Conservation (phyloP, 2,797 vertebrate species). For the Psittacula derbiana region DNA sequence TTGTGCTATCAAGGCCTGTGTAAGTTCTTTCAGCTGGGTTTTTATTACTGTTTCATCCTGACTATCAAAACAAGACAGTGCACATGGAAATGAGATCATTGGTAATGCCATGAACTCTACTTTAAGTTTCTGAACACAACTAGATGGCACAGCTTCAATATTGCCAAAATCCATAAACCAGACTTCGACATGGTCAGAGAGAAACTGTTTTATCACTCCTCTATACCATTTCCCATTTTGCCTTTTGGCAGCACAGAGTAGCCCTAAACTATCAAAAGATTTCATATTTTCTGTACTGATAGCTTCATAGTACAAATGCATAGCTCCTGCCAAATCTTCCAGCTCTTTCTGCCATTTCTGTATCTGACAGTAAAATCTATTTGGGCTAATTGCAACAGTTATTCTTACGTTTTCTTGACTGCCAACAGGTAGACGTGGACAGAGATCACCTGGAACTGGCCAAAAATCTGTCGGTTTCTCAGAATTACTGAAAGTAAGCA, state of each 20-base stretch:
- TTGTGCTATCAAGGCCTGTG: slow-evolving; percentile 79
- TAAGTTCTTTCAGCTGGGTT: slow-evolving; percentile 80
- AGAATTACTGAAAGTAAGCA: slow-evolving; percentile 53
- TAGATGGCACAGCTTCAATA: slow-evolving; percentile 81
- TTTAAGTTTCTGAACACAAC: slow-evolving; percentile 81
- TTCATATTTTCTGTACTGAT: slow-evolving; percentile 36
- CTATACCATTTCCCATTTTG: slow-evolving; percentile 88
- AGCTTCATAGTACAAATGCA: slow-evolving; percentile 78
- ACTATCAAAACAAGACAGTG: slow-evolving; percentile 74
- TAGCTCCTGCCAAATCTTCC: slow-evolving; percentile 76
- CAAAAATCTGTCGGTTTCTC: slow-evolving; percentile 68
- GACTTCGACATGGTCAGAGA: slow-evolving; percentile 81
- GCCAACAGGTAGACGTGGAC: slow-evolving; percentile 77
- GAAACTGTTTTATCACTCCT: slow-evolving; percentile 85
- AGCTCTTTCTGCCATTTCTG: slow-evolving; percentile 78
- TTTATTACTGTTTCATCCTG: slow-evolving; percentile 64
- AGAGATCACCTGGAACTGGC: slow-evolving; percentile 75
- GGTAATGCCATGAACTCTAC: slow-evolving; percentile 79
- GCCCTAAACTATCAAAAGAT: slow-evolving; percentile 79
- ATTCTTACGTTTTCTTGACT: slow-evolving; percentile 77
- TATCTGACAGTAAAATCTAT: slow-evolving; percentile 87
- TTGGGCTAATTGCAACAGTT: slow-evolving; percentile 80
- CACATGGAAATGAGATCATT: slow-evolving; percentile 86
- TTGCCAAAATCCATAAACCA: slow-evolving; percentile 91
- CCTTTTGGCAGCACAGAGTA: slow-evolving; percentile 86